phyloP scores from a whole-genome alignment of 2,797 vertebrate species.

The Odontamblyopus lacepedii region DNA sequence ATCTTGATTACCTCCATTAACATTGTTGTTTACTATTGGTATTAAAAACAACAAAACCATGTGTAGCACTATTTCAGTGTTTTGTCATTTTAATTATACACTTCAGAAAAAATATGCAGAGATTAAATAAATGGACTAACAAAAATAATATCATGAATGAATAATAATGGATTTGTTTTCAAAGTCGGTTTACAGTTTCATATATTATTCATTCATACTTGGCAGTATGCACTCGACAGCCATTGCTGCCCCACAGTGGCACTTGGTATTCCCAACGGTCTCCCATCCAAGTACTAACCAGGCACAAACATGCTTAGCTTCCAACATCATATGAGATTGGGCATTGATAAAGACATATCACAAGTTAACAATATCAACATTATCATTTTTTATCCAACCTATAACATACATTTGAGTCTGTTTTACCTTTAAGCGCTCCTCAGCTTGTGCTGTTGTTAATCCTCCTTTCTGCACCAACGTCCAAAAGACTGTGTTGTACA shows the following conservation, averaged over 20 bases:
- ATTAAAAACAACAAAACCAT: neutral
- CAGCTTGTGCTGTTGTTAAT: constrained; percentile 86
- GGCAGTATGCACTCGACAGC: no score
- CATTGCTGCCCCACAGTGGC: no score
- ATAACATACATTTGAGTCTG: neutral
- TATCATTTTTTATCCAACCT: neutral
- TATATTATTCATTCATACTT: no score
- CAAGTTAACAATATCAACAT: neutral
- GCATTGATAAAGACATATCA: no score
- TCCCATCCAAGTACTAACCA: no score
- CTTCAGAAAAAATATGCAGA: neutral
- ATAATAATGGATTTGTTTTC: no score
- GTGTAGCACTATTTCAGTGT: neutral
- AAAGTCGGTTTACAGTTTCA: no score
- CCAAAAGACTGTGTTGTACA: constrained; percentile 98
- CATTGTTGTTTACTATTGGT: neutral
- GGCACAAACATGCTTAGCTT: no score
- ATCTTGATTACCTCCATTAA: neutral
- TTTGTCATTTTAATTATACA: neutral
- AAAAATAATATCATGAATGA: neutral
- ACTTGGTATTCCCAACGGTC: no score
- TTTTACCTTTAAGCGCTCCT: constrained; percentile 86
- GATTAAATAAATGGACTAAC: neutral
- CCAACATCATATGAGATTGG: no score
- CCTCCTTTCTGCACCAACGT: constrained; percentile 88